Base-by-base conservation (phyloP, 2,113 vertebrate species). In the Python bivittatus region DNA sequence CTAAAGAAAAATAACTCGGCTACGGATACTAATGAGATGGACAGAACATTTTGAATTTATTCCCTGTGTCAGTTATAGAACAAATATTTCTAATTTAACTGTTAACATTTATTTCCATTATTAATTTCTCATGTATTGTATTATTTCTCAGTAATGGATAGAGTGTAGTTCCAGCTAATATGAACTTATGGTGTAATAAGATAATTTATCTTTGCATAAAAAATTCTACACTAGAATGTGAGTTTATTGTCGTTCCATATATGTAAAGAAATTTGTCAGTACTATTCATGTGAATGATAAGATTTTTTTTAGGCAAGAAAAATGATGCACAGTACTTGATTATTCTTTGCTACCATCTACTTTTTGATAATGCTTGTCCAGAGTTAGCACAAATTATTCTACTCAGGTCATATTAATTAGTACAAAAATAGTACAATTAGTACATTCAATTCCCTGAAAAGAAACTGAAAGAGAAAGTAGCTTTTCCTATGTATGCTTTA, bases 201-300 rank as follows among this genome's bases (percentile, higher is more conserved):
- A 91, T 96, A 97, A 97, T 97, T 97, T 98, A 97, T 97, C 97
- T 97, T 98, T 98, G 95, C 97, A 96, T 97, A 97, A 96, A 97
- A 96, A 85, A 97, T 97, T 98, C 97, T 93, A 23, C 68, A 72
- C 83, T 1, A 84, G 88, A 92, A 48, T 94, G 90, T 91, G 33
- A 13, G 53, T 84, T 84, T 84, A 58, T 84, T 95, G 12, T 94
- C 95, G 83, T 91, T 89, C 64, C 27, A 84, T 10, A 6, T 72
- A 92, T 44, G 42, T 64, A 95, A 90, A 91, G 27, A 38, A 11
- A 93, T 8, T 64, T 44, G 27, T 54, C 2, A 85, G 38, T 93
- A 84, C 88, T 9, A 64, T 68, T 3, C 0, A 17, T 68, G 57
- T 90, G 72, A 53, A 1, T 68, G 54, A 60, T 13, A 95, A 90